phyloP scores from a whole-genome alignment of 2,888 invertebrate genomes.

The Hypercompe scribonia region DNA sequence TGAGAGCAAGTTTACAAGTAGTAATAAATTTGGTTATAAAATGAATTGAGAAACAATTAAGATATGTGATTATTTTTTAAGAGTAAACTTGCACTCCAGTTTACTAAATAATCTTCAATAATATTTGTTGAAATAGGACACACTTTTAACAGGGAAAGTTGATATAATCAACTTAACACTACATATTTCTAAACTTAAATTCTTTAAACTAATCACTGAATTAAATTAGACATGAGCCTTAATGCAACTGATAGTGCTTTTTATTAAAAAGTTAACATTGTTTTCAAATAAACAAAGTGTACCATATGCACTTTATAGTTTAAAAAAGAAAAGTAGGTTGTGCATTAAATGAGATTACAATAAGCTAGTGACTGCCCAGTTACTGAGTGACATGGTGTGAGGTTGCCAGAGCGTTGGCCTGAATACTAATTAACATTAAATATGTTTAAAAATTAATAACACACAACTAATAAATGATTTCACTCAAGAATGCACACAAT shows the following conservation, averaged over 20 bases:
- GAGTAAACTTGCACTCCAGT: no score
- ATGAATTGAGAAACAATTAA: no score
- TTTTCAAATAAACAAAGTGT: neutral
- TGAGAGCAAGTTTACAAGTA: no score
- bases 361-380: neutral
- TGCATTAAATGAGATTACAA: slow-evolving; percentile 35
- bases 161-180: no score
- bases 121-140: no score
- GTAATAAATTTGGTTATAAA: no score
- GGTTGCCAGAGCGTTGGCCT: slow-evolving; percentile 56
- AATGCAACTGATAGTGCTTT: no score
- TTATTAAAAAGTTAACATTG: neutral
- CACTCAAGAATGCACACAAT: neutral
- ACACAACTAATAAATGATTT: neutral
- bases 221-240: neutral
- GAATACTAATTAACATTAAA: slow-evolving; percentile 33
- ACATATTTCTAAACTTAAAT: no score
- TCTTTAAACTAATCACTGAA: no score
- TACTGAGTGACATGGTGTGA: slow-evolving; percentile 19
- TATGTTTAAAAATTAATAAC: neutral
- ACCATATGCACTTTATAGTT: neutral
- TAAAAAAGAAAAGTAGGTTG: neutral
- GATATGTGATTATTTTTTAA: no score
- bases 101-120: no score
- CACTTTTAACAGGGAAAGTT: no score